Percentiles rank a stretch among this genome's conserved stretches.
These are phyloP conservation scores for Elmis aenea DNA, from an alignment of 2,888 invertebrate species.

Conservation along the genomic window DNA sequence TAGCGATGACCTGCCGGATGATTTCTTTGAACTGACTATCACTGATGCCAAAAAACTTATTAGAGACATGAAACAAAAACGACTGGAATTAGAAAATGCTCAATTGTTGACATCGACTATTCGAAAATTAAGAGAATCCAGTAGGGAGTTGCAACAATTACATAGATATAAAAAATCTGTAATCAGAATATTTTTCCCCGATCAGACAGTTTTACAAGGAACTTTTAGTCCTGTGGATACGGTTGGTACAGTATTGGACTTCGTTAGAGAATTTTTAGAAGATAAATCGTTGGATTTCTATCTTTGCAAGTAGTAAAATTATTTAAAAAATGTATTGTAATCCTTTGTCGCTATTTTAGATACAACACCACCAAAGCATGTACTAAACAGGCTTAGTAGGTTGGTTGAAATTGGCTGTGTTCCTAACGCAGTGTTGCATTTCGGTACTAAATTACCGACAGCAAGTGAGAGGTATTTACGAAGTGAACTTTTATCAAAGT, in stretches of 20 bases:
- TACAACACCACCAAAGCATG: constrained; percentile 75
- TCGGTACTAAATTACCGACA: constrained; percentile 51
- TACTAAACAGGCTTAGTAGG: constrained; percentile 57
- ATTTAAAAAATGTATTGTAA: constrained; percentile 1
- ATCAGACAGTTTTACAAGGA: constrained; percentile 80
- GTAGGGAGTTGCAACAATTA: constrained; percentile 53
- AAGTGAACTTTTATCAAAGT: constrained; percentile 55
- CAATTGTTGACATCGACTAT: constrained; percentile 66
- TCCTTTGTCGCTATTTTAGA: constrained; percentile 56
- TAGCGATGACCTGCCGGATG: constrained; percentile 74
- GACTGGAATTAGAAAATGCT: constrained; percentile 62
- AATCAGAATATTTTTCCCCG: constrained; percentile 82
- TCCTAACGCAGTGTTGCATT: constrained; percentile 73
- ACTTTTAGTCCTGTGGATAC: constrained; percentile 75
- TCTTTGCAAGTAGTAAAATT: constrained; percentile 62
- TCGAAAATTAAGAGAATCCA: constrained; percentile 56
- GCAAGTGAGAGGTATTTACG: constrained; percentile 51
- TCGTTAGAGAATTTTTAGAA: constrained; percentile 66
- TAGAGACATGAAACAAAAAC: constrained; percentile 64
- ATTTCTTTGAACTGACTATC: constrained; percentile 82
- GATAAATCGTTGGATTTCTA: constrained; percentile 65
- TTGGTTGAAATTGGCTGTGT: constrained; percentile 70
- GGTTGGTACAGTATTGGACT: constrained; percentile 64
- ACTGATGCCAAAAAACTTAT: constrained; percentile 75
- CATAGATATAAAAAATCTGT: constrained; percentile 71